A percentile compares a stretch with the other conserved stretches of the same genome.
Conservation (phyloP, 2,113 vertebrate genomes). For the Callipepla californica region DNA sequence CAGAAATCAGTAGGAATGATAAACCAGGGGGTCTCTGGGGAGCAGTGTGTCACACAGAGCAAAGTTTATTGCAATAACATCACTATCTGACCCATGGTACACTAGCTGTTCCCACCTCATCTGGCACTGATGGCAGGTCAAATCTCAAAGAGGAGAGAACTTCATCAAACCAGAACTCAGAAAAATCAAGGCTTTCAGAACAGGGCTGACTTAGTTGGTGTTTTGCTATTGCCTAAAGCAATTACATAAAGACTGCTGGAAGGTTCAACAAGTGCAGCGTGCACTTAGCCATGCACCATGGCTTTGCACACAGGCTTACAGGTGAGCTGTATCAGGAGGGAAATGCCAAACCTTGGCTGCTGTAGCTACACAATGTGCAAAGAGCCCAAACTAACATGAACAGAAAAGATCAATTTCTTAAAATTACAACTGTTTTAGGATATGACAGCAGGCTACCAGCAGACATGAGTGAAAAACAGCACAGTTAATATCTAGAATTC, state of each 20-base stretch:
- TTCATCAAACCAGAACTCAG: neutral
- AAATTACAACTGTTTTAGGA: neutral
- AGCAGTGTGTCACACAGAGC: neutral
- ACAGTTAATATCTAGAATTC: neutral
- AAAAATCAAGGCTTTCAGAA: neutral
- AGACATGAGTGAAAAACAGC: neutral
- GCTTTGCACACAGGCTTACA: neutral
- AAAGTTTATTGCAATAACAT: neutral
- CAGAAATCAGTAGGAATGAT: neutral
- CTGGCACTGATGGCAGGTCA: neutral
- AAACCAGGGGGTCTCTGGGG: neutral
- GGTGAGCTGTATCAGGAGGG: neutral
- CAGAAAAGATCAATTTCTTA: neutral
- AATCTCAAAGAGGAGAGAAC: neutral
- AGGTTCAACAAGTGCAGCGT: accelerated
- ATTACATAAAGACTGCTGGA: neutral
- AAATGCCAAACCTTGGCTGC: neutral
- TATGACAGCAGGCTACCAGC: neutral
- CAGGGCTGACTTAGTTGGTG: neutral
- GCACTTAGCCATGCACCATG: neutral
- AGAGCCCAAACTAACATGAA: neutral
- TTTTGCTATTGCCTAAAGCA: neutral
- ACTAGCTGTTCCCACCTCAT: accelerated
- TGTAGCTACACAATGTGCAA: neutral
- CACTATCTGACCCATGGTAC: neutral